Base-by-base conservation (phyloP, 1,140 invertebrate genomes). In the Diorhabda elongata region DNA sequence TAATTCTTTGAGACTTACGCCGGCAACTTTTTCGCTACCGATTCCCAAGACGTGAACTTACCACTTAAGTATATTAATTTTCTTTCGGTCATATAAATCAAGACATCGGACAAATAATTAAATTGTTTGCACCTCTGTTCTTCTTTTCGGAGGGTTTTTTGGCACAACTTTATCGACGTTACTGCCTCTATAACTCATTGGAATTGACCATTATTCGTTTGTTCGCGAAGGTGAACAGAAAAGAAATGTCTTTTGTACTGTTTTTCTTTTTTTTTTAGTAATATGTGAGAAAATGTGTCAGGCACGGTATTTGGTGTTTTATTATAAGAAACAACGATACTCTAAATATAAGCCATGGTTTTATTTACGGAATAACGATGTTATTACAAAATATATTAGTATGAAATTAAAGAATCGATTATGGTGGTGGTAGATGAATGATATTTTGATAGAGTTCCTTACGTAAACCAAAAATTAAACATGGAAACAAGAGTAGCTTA, bases 51-150 rank as follows among this genome's bases (percentile, higher is more conserved):
- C 8, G 41, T 52, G 47, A 41, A 57, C 64, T 65, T 63, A 45
- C 64, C 64, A 65, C 64, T 65, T 41, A 65, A 65, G 45, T 65
- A 58, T 65, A 65, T 65, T 58, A 65, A 65, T 65, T 65, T 65
- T 65, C 64, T 42, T 45, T 52, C 41, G n/a, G 56, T 56, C 42
- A 11, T 5, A 42, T 44, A 11, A 44, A 62, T 44, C 42, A 44
- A 42, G 44, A 44, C 42, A 62, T 62, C 61, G 44, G 61, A 62
- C 47, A 42, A 62, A 62, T 62, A 62, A 62, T 62, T 62, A 62
- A 62, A 62, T 62, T 62, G 61, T 62, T 62, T 62, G 42, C 61
- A 62, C 61, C 61, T 62, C 44, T 59, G 6, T 7, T 8, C 7
- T 62, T 62, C 44, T 62, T 62, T 62, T 44, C 47, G 6, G 47